Evolutionary conservation across 1,140 invertebrate species (phyloP).

Genomic region (Drosophila bocki): DNA sequence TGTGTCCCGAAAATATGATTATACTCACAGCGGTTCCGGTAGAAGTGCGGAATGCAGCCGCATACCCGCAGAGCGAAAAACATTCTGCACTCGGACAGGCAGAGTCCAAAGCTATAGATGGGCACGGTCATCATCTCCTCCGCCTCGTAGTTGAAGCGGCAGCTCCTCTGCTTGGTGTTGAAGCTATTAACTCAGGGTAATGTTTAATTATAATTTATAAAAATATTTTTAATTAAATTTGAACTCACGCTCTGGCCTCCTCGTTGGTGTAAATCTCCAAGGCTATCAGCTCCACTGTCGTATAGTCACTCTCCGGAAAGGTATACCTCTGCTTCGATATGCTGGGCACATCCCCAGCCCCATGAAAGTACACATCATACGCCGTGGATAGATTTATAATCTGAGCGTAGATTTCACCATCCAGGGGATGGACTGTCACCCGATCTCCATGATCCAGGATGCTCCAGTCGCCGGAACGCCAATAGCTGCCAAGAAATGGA

Average conservation of each 20-base stretch:
- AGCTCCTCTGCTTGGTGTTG: slow-evolving; percentile 87
- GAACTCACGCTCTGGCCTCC: slow-evolving; percentile 74
- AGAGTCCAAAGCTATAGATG: slow-evolving; percentile 89
- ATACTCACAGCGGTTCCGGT: slow-evolving; percentile 77
- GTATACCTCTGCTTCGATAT: slow-evolving; percentile 86
- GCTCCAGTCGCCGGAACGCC: slow-evolving; percentile 86
- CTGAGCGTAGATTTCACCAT: slow-evolving; percentile 90
- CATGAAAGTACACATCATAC: slow-evolving; percentile 87
- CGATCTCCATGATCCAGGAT: slow-evolving; percentile 85
- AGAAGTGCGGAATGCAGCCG: slow-evolving; percentile 88
- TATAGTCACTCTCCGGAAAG: slow-evolving; percentile 85
- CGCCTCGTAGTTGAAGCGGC: slow-evolving; percentile 88
- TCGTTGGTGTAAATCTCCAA: slow-evolving; percentile 84
- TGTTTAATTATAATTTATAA: not conserved
- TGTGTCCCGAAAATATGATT: slow-evolving; percentile 65
- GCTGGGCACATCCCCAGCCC: slow-evolving; percentile 87
- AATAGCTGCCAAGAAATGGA: slow-evolving; percentile 85
- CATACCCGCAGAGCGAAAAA: slow-evolving; percentile 87
- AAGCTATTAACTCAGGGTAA: slow-evolving; percentile 79
- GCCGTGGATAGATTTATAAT: slow-evolving; percentile 89
- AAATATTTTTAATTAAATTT: not conserved
- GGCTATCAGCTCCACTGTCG: slow-evolving; percentile 81
- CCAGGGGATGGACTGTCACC: slow-evolving; percentile 88
- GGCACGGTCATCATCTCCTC: slow-evolving; percentile 87
- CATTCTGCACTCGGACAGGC: slow-evolving; percentile 89